phyloP scores from a whole-genome alignment of 1,140 invertebrate genomes.

The Drosophila leontia region DNA sequence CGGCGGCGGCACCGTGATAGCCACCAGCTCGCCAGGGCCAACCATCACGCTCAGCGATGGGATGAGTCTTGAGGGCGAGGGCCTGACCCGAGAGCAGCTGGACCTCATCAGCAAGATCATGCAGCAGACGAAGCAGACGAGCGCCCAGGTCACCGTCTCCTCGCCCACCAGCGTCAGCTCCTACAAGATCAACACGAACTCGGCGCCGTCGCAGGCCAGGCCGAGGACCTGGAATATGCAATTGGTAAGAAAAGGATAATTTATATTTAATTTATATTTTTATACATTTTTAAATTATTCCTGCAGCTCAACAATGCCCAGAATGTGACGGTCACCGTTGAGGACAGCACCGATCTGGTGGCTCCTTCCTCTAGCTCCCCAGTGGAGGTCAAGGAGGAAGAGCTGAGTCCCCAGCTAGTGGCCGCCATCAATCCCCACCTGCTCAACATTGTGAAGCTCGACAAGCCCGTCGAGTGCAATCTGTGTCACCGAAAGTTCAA shows the following conservation, averaged over 20 bases:
- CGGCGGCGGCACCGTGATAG: slow-evolving; percentile 29
- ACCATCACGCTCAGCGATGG: slow-evolving; percentile 85
- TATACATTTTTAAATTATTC: not conserved
- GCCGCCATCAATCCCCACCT: slow-evolving; percentile 82
- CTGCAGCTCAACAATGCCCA: slow-evolving; percentile 74
- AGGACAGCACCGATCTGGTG: slow-evolving; percentile 75
- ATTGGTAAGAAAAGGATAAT: slow-evolving; percentile 63
- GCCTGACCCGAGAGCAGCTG: slow-evolving; percentile 90
- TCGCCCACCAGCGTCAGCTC: slow-evolving; percentile 85
- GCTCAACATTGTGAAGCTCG: slow-evolving; percentile 86
- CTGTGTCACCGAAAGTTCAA: slow-evolving; percentile 97
- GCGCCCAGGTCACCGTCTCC: slow-evolving; percentile 80
- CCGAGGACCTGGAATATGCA: slow-evolving; percentile 86
- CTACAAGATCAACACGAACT: slow-evolving; percentile 77
- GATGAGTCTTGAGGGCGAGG: slow-evolving; percentile 87
- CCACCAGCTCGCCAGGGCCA: slow-evolving; percentile 73
- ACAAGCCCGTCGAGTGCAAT: slow-evolving; percentile 96
- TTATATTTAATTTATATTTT: too few relatives aligned
- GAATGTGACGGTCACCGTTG: slow-evolving; percentile 78
- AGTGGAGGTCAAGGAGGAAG: slow-evolving; percentile 76
- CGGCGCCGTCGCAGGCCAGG: slow-evolving; percentile 50
- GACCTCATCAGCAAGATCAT: slow-evolving; percentile 92
- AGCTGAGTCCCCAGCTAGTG: slow-evolving; percentile 80
- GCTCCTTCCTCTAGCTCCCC: slow-evolving; percentile 53
- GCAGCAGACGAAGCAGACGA: slow-evolving; percentile 89